These are phyloP conservation scores for Toxonevra muliebris DNA, from an alignment of 2,888 invertebrate genomes.

Conservation along the genomic window DNA sequence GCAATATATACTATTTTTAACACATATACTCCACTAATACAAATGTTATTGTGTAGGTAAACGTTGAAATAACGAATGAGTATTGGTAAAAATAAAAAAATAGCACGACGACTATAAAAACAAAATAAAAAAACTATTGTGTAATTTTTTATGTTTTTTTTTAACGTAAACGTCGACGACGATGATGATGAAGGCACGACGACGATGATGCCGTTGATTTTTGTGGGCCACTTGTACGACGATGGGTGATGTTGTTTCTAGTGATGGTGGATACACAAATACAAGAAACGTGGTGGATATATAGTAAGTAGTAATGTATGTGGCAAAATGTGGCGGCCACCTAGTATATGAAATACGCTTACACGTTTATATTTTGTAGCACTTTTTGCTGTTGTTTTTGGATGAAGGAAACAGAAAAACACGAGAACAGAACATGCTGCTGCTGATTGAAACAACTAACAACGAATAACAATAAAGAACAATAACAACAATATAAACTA, in stretches of 20 bases:
- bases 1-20: too few species aligned
- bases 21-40: too few species aligned
- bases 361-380: background rate
- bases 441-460: too few species aligned
- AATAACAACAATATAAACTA: too few species aligned
- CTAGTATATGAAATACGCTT: conserved; percentile 33
- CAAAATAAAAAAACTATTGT: conserved; percentile 1
- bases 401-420: background rate
- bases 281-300: background rate
- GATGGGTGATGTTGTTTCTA: background rate
- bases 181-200: too few species aligned
- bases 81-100: too few species aligned
- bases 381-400: too few species aligned
- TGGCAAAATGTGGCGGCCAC: conserved; percentile 2
- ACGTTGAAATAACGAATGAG: too few species aligned
- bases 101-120: background rate
- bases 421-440: too few species aligned
- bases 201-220: background rate
- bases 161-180: background rate
- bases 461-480: too few species aligned
- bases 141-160: background rate
- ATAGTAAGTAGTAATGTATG: too few species aligned
- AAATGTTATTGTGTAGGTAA: too few species aligned
- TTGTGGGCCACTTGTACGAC: conserved; percentile 6
- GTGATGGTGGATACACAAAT: background rate